phyloP scores from a whole-genome alignment of 2,888 invertebrate species.

The Himalopsyche kuldschensis region DNA sequence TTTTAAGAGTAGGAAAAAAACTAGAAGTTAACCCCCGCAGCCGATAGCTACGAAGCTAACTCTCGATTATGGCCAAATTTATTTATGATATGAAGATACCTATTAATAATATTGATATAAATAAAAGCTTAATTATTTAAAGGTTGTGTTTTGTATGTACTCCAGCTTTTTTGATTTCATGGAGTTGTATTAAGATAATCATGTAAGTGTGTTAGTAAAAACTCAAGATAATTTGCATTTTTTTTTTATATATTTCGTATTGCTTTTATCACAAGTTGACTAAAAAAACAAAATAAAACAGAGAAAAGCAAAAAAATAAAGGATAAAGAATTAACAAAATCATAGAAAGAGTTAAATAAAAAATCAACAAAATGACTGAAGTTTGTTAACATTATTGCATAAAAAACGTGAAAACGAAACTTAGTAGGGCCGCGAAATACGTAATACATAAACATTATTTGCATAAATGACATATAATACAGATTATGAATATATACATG shows the following conservation, averaged over 20 bases:
- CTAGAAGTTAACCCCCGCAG: no score
- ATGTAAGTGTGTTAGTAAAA: not conserved
- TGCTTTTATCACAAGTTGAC: constrained; percentile 5
- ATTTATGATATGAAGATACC: no score
- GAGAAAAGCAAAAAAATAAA: not conserved
- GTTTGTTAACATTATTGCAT: not conserved
- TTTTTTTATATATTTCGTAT: constrained; percentile 6
- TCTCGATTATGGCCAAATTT: no score
- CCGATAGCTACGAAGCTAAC: no score
- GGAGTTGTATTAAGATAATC: no score
- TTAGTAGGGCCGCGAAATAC: not conserved
- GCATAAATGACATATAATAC: not conserved
- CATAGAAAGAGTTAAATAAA: not conserved
- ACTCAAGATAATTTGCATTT: not conserved
- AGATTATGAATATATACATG: not conserved
- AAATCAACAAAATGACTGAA: not conserved
- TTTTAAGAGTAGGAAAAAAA: no score
- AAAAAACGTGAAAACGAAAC: not conserved
- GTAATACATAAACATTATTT: not conserved
- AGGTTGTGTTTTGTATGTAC: no score
- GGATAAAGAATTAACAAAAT: not conserved
- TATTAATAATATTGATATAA: no score
- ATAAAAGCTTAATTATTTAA: no score
- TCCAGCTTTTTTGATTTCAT: no score
- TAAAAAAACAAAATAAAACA: not conserved